phyloP scores from a whole-genome alignment of 2,797 vertebrate genomes.

The Sternarchorhynchus goeldii region DNA sequence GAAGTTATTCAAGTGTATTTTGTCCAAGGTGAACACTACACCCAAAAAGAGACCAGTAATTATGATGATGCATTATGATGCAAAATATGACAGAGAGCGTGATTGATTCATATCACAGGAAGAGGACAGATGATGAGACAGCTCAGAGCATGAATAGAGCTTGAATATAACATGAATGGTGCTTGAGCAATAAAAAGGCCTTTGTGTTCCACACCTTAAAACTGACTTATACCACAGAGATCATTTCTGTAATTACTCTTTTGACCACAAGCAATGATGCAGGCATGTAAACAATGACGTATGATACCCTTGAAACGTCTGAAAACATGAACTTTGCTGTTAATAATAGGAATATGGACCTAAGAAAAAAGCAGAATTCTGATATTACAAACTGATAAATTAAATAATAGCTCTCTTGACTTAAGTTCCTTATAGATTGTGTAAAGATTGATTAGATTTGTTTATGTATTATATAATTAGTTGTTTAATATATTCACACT shows the following conservation, averaged over 20 bases:
- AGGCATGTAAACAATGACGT: background rate
- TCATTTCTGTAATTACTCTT: background rate
- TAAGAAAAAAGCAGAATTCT: no score
- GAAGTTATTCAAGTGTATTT: conserved; percentile 38
- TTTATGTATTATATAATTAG: no score
- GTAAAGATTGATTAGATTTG: no score
- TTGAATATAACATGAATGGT: background rate
- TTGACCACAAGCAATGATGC: background rate
- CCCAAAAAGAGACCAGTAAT: conserved; percentile 18
- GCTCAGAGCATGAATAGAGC: conserved; percentile 13
- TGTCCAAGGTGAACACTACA: conserved; percentile 35
- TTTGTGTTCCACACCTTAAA: background rate
- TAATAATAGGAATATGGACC: no score
- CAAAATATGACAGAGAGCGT: conserved; percentile 26
- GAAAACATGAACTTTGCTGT: background rate
- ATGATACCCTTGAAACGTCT: background rate
- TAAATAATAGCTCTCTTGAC: no score
- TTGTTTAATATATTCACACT: no score
- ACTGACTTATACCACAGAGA: background rate
- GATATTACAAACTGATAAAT: no score
- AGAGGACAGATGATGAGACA: conserved; percentile 28
- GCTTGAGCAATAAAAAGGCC: background rate
- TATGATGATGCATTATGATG: conserved; percentile 3
- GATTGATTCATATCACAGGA: conserved; percentile 25
- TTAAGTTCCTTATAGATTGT: no score